Conservation (phyloP, 2,888 invertebrate species). For the Crossocerus cetratus region DNA sequence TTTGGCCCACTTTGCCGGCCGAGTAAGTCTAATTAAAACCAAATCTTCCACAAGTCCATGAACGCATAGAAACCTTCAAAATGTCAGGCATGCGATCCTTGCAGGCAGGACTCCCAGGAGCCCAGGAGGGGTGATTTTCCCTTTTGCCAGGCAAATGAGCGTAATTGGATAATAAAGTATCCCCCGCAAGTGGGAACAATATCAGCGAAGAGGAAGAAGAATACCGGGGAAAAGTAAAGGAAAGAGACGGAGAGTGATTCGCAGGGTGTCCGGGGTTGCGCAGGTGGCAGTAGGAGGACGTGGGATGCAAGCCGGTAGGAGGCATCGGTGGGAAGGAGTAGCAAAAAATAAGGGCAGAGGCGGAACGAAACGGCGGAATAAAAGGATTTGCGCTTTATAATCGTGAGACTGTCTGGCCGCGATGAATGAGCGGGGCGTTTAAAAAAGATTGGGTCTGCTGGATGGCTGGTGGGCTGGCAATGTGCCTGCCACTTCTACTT, state of each 20-base stretch:
- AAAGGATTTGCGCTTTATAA: slow-evolving; percentile 73
- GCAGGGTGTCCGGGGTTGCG: slow-evolving; percentile 9
- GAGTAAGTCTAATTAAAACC: no score
- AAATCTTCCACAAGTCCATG: no score
- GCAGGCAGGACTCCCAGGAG: no score
- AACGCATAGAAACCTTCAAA: no score
- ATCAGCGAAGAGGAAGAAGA: slow-evolving; percentile 43
- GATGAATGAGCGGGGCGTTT: slow-evolving; percentile 70
- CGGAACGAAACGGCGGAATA: slow-evolving; percentile 68
- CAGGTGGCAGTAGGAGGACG: slow-evolving; percentile 11
- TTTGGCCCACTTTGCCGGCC: no score
- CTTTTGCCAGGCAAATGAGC: slow-evolving; percentile 61
- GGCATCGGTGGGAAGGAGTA: slow-evolving; percentile 46
- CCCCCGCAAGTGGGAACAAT: slow-evolving; percentile 58
- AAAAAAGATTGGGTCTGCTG: slow-evolving; percentile 69
- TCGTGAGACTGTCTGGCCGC: slow-evolving; percentile 73
- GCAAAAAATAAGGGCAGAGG: slow-evolving; percentile 62
- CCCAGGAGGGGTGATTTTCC: slow-evolving; percentile 19
- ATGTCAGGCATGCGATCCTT: no score
- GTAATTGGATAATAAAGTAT: slow-evolving; percentile 68
- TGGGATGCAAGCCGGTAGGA: slow-evolving; percentile 25
- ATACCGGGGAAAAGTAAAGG: slow-evolving; percentile 1
- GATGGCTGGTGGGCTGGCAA: slow-evolving; percentile 67
- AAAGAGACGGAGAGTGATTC: slow-evolving; percentile 12
- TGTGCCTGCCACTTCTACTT: slow-evolving; percentile 59